Conservation (phyloP, 37 sponge, comb jelly and placozoan species). For the Beroe ovata region DNA sequence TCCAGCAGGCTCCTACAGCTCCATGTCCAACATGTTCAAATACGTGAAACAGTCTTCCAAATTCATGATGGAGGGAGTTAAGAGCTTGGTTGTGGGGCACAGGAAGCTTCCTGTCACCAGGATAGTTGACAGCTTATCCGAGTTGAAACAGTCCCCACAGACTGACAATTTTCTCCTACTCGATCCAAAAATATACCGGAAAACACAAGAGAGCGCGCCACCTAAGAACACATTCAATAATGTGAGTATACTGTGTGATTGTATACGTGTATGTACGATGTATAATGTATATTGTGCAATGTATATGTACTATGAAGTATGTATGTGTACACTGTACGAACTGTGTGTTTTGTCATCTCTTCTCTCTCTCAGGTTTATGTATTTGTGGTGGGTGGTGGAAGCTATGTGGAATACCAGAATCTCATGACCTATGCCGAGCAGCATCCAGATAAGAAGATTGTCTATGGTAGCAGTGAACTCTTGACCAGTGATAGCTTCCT, state of each 20-base stretch:
- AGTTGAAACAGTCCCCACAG: constrained; percentile 73
- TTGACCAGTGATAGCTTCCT: constrained; percentile 32
- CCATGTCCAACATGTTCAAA: constrained; percentile 66
- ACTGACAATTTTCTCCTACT: constrained; percentile 35
- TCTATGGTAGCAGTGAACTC: constrained; percentile 39
- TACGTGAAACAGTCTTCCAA: constrained; percentile 72
- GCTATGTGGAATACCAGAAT: constrained; percentile 96
- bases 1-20: constrained; percentile 53
- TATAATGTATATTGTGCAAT: too few species aligned
- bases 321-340: too few species aligned
- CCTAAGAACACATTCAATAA: constrained; percentile 57
- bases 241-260: background rate
- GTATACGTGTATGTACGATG: too few species aligned
- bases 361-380: constrained; percentile 81
- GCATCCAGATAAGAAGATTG: constrained; percentile 38
- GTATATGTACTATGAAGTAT: too few species aligned
- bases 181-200: constrained; percentile 56
- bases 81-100: constrained; percentile 82
- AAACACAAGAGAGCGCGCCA: background rate
- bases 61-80: constrained; percentile 93
- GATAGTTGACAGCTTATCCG: constrained; percentile 87
- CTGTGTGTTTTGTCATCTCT: too few species aligned
- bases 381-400: constrained; percentile 96
- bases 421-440: constrained; percentile 68
- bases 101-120: constrained; percentile 92